A percentile compares a stretch with the other conserved stretches of the same genome.
Evolutionary conservation across 2,888 invertebrate species (phyloP).

Genomic region (Mayetiola destructor): DNA sequence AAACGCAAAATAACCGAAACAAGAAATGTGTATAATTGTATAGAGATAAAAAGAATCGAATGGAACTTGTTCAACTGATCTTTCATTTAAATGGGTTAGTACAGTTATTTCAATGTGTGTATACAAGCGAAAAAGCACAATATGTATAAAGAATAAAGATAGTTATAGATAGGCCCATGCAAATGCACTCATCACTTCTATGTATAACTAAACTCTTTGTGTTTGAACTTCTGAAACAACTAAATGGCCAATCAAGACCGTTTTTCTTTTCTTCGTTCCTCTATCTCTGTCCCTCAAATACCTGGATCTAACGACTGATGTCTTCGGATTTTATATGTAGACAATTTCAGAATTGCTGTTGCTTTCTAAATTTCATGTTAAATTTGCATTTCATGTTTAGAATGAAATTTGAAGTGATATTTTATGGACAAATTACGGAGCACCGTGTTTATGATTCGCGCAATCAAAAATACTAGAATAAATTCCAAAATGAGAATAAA

Average conservation of each 20-base stretch:
- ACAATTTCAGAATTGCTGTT: no score
- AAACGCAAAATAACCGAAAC: not conserved
- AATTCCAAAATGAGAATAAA: no score
- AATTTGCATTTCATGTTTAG: not conserved
- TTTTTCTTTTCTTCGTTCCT: not conserved
- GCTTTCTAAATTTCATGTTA: constrained; percentile 5
- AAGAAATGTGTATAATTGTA: not conserved
- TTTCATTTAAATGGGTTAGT: constrained; percentile 12
- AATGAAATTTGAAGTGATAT: constrained; percentile 9
- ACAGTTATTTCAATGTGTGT: constrained; percentile 2
- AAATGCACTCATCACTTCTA: no score
- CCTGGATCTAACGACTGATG: not conserved
- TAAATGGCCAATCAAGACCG: constrained; percentile 3
- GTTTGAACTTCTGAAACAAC: no score
- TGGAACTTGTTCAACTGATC: constrained; percentile 7
- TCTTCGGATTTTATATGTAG: not conserved
- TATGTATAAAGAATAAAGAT: no score
- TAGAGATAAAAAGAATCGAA: not conserved
- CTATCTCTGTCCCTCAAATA: not conserved
- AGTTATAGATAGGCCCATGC: no score
- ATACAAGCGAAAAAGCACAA: no score
- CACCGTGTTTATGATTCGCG: not conserved
- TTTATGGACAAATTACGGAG: constrained; percentile 10
- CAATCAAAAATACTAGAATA: no score
- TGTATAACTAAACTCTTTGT: no score